A percentile compares a stretch with the other conserved stretches of the same genome.
These are phyloP conservation scores for Phrixothrix hirtus DNA, from an alignment of 2,888 invertebrate species.

Conservation along the genomic window DNA sequence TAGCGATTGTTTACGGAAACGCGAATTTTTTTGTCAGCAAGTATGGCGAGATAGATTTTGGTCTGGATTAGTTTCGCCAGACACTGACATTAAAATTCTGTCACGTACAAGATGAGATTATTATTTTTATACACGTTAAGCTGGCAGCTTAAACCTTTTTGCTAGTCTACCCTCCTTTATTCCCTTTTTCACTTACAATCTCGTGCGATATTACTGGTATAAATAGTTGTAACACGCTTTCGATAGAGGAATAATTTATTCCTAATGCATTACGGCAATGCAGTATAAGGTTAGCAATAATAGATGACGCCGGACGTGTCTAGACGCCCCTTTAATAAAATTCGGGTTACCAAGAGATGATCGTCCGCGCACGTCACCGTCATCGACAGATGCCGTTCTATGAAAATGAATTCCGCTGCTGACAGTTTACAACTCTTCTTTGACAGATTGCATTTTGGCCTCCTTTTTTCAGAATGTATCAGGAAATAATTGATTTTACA, in stretches of 20 bases:
- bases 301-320: slow-evolving; percentile 28
- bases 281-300: slow-evolving; percentile 24
- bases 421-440: slow-evolving; percentile 20
- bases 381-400: slow-evolving; percentile 20
- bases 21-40: slow-evolving; percentile 27
- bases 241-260: slow-evolving; percentile 18
- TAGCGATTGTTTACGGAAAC: slow-evolving; percentile 42
- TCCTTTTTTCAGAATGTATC: too few relatives aligned
- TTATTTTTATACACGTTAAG: slow-evolving; percentile 27
- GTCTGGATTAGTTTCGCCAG: slow-evolving; percentile 25
- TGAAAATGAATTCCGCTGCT: slow-evolving; percentile 18
- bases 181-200: slow-evolving; percentile 14
- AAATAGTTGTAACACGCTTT: slow-evolving; percentile 25
- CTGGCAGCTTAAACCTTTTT: slow-evolving; percentile 20
- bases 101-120: slow-evolving; percentile 29
- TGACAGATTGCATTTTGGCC: slow-evolving; percentile 16
- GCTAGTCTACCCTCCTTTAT: slow-evolving; percentile 15
- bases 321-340: slow-evolving; percentile 30
- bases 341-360: slow-evolving; percentile 21
- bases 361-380: slow-evolving; percentile 21
- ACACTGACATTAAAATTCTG: slow-evolving; percentile 28
- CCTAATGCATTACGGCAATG: slow-evolving; percentile 24
- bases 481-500: too few relatives aligned
- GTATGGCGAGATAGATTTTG: slow-evolving; percentile 23
- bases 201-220: slow-evolving; percentile 18